These are phyloP conservation scores for Abrostola tripartita DNA, from an alignment of 2,888 invertebrate species.

Conservation along the genomic window DNA sequence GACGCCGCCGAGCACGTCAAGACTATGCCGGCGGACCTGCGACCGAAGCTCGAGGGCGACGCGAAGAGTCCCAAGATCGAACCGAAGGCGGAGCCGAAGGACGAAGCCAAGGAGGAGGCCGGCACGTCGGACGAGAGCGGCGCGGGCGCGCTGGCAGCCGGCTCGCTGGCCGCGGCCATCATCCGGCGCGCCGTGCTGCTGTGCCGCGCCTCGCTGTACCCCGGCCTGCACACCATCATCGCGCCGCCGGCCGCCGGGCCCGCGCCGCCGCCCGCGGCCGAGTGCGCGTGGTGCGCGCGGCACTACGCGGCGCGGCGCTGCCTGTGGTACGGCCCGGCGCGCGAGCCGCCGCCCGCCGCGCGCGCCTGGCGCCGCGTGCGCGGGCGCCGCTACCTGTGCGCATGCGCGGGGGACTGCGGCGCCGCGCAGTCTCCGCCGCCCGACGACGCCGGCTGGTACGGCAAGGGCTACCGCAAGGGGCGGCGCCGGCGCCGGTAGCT, in stretches of 20 bases:
- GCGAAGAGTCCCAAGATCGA: constrained; percentile 5
- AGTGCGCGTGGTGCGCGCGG: constrained; percentile 76
- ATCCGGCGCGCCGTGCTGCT: constrained; percentile 82
- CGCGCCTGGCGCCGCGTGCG: constrained; percentile 74
- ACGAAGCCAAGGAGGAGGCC: constrained; percentile 32
- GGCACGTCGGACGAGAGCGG: constrained; percentile 40
- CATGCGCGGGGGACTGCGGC: constrained; percentile 85
- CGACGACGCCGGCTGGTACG: constrained; percentile 91
- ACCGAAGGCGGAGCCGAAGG: constrained; percentile 27
- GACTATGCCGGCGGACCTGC: constrained; percentile 18
- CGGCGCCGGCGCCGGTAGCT: constrained; percentile 86
- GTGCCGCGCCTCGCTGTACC: constrained; percentile 85
- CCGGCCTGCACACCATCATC: constrained; percentile 89
- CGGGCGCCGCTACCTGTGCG: constrained; percentile 90
- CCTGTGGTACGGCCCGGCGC: constrained; percentile 87
- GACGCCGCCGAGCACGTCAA: constrained; percentile 27
- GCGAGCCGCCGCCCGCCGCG: constrained; percentile 61
- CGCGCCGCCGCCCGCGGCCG: constrained; percentile 47
- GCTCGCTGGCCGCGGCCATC: constrained; percentile 78
- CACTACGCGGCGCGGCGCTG: constrained; percentile 72
- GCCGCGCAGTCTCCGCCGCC: constrained; percentile 68
- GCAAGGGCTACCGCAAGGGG: constrained; percentile 94
- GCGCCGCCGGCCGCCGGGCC: constrained; percentile 68
- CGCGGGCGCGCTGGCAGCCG: constrained; percentile 52
- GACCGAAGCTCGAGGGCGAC: constrained; percentile 18